These are phyloP conservation scores for Sinocyclocheilus anshuiensis DNA, from an alignment of 2,113 vertebrate genomes.

Conservation along the genomic window DNA sequence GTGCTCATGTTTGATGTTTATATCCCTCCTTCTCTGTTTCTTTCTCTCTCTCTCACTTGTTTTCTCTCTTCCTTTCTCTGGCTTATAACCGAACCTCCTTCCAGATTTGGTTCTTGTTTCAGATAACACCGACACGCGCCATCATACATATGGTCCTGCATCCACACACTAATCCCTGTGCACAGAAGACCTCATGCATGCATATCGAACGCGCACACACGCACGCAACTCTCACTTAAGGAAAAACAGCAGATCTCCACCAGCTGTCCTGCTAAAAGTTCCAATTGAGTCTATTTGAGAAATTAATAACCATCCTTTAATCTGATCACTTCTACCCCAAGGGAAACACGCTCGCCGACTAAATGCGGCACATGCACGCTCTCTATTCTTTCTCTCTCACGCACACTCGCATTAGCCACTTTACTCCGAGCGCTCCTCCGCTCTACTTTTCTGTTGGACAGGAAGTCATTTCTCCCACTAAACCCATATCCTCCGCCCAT, in stretches of 20 bases:
- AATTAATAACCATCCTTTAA: conserved; percentile 45
- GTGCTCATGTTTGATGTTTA: conserved; percentile 89
- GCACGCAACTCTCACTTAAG: conserved; percentile 2
- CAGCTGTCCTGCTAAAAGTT: conserved; percentile 40
- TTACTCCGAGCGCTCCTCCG: conserved; percentile 14
- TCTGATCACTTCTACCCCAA: conserved; percentile 30
- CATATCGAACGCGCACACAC: conserved; percentile 48
- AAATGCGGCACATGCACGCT: conserved; percentile 14
- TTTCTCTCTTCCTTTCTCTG: conserved; percentile 46
- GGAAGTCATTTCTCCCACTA: conserved; percentile 48
- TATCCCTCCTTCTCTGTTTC: conserved; percentile 63
- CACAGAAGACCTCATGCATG: conserved; percentile 52
- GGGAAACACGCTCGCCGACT: conserved; percentile 33
- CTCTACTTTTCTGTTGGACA: conserved; percentile 42
- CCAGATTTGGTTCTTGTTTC: conserved; percentile 73
- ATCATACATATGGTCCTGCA: conserved; percentile 58
- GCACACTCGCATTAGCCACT: conserved; percentile 47
- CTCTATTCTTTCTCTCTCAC: conserved; percentile 58
- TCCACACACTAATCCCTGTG: conserved; percentile 54
- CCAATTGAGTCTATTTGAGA: conserved; percentile 41
- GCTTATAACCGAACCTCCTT: conserved; percentile 78
- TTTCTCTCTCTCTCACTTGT: conserved; percentile 56
- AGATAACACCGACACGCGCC: conserved; percentile 70
- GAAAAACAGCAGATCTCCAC: conserved; percentile 18
- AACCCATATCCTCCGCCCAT: conserved; percentile 48